phyloP scores from a whole-genome alignment of 2,797 vertebrate species.

The Potorous gilbertii region DNA sequence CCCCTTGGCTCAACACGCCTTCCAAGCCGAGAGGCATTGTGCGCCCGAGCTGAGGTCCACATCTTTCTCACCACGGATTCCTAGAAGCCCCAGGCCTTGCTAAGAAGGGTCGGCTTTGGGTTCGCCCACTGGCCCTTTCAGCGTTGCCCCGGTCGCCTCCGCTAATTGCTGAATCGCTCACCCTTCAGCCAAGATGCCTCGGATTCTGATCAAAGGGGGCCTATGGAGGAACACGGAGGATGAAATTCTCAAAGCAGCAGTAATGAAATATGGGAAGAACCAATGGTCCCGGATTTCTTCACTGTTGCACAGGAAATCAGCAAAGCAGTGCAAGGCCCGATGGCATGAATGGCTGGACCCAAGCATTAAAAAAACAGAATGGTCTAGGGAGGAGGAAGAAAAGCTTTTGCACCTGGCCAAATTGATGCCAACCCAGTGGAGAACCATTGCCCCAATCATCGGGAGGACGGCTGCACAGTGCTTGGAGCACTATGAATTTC shows the following conservation, averaged over 20 bases:
- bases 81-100: too few relatives aligned
- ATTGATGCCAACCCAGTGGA: slow-evolving; percentile 99
- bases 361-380: slow-evolving; percentile 99
- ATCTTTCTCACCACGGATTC: too few relatives aligned
- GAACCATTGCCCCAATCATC: slow-evolving; percentile 98
- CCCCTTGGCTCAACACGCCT: too few relatives aligned
- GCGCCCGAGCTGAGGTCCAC: too few relatives aligned
- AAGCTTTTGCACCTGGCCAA: slow-evolving; percentile 97
- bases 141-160: background rate
- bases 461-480: slow-evolving; percentile 98
- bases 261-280: slow-evolving; percentile 99
- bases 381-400: slow-evolving; percentile 99
- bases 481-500: slow-evolving; percentile 97
- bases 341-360: slow-evolving; percentile 99
- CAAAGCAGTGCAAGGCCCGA: slow-evolving; percentile 99
- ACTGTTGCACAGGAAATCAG: slow-evolving; percentile 96
- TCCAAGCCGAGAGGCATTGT: too few relatives aligned
- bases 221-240: slow-evolving; percentile 99
- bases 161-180: background rate
- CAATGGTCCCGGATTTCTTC: slow-evolving; percentile 99
- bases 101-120: too few relatives aligned
- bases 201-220: slow-evolving; percentile 98
- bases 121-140: too few relatives aligned
- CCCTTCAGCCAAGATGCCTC: slow-evolving; percentile 90
- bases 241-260: slow-evolving; percentile 99